Percentiles rank a stretch among this genome's conserved stretches.
Evolutionary conservation across 1,140 invertebrate genomes (phyloP).

Genomic region (Mamestra configurata): DNA sequence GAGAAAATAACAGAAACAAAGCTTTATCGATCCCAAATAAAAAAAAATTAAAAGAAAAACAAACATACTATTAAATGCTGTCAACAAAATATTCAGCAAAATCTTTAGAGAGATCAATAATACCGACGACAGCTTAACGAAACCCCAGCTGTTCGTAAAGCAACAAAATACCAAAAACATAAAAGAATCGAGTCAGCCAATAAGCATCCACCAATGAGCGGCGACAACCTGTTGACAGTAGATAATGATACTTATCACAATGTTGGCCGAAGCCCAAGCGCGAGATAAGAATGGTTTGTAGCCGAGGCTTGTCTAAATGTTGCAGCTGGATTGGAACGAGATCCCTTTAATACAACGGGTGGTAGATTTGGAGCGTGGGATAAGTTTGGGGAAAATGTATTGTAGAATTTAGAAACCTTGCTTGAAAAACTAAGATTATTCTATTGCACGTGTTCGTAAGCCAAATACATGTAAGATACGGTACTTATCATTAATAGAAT

Average conservation of each 20-base stretch:
- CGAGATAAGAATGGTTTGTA: conserved; percentile 5
- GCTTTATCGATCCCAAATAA: too few relatives aligned
- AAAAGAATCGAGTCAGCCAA: neutral
- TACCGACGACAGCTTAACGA: neutral
- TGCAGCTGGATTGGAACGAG: neutral
- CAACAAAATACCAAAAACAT: neutral
- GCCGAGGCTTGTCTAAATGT: neutral
- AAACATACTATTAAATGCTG: neutral
- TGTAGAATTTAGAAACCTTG: too few relatives aligned
- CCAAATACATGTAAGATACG: too few relatives aligned
- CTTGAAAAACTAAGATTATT: too few relatives aligned
- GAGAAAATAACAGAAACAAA: too few relatives aligned
- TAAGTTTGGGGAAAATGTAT: neutral
- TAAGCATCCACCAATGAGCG: conserved; percentile 14
- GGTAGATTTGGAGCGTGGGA: neutral
- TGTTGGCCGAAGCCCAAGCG: conserved; percentile 15
- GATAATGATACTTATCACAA: conserved; percentile 40
- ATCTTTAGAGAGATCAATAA: neutral
- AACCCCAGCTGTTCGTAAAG: neutral
- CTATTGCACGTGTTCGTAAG: too few relatives aligned
- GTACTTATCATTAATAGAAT: too few relatives aligned
- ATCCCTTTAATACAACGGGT: neutral
- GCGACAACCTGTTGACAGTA: conserved; percentile 21
- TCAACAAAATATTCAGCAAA: too few relatives aligned
- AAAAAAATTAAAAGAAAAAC: neutral